These are phyloP conservation scores for Chymomyza amoena DNA, from an alignment of 2,888 invertebrate genomes.

Conservation along the genomic window DNA sequence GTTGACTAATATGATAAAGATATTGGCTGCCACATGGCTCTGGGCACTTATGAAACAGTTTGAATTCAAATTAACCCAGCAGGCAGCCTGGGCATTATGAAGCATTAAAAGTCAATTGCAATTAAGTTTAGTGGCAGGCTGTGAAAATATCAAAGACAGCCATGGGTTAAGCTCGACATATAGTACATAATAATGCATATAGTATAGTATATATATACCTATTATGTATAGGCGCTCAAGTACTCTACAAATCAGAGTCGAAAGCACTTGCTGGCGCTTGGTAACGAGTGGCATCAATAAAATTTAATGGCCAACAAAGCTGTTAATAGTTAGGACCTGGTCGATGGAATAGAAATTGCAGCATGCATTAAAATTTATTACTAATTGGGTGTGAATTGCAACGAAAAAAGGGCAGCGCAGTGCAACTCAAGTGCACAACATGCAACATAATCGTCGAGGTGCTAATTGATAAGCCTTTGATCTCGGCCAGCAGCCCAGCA, in stretches of 20 bases:
- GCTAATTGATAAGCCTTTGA: slow-evolving; percentile 77
- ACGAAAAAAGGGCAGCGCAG: slow-evolving; percentile 24
- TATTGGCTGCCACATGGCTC: slow-evolving; percentile 23
- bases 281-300: slow-evolving; percentile 60
- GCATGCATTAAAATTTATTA: slow-evolving; percentile 76
- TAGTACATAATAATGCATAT: not conserved
- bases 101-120: slow-evolving; percentile 72
- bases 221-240: not conserved
- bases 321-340: slow-evolving; percentile 56
- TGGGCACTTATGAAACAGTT: slow-evolving; percentile 61
- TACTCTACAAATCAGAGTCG: not conserved
- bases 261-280: slow-evolving; percentile 15
- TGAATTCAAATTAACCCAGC: slow-evolving; percentile 74
- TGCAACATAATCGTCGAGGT: slow-evolving; percentile 74
- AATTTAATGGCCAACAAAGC: slow-evolving; percentile 76
- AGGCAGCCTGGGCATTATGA: slow-evolving; percentile 43
- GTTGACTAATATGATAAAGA: not conserved
- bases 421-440: slow-evolving; percentile 41
- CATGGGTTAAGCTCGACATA: not conserved
- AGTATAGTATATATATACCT: not conserved
- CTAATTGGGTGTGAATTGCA: slow-evolving; percentile 77
- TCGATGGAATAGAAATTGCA: slow-evolving; percentile 25
- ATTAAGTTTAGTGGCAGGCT: slow-evolving; percentile 59
- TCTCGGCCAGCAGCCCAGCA: slow-evolving; percentile 55
- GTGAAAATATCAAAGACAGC: slow-evolving; percentile 68